Percentiles rank a stretch among this genome's conserved stretches.
phyloP scores from a whole-genome alignment of 1,140 invertebrate genomes.

The Listronotus oregonensis region DNA sequence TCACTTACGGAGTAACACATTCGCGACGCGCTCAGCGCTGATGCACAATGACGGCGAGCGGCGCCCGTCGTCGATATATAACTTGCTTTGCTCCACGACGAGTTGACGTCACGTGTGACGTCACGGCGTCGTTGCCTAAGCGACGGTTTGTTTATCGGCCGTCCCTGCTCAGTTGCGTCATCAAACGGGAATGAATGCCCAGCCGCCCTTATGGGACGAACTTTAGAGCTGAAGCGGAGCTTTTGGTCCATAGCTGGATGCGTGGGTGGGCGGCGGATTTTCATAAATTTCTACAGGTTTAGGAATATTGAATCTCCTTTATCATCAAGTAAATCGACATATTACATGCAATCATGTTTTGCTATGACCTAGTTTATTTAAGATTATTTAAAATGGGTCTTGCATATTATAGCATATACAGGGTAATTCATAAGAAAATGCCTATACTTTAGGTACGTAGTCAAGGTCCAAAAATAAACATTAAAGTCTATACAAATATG shows the following conservation, averaged over 20 bases:
- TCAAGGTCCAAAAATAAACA: no score
- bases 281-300: no score
- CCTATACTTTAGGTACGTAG: no score
- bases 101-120: constrained; percentile 50
- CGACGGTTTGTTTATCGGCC: constrained; percentile 53
- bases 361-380: no score
- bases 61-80: constrained; percentile 53
- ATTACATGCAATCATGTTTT: no score
- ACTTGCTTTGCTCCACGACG: constrained; percentile 44
- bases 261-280: constrained; percentile 3
- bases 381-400: no score
- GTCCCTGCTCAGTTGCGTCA: constrained; percentile 46
- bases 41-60: constrained; percentile 50
- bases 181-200: constrained; percentile 30
- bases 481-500: no score
- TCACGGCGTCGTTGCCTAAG: constrained; percentile 49
- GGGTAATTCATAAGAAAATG: no score
- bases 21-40: constrained; percentile 51
- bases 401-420: no score
- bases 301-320: no score
- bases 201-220: constrained; percentile 23
- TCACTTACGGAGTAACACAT: constrained; percentile 49
- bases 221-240: constrained; percentile 12
- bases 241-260: constrained; percentile 10
- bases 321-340: no score